Percentiles rank a stretch among this genome's conserved stretches.
phyloP scores from a whole-genome alignment of 2,797 vertebrate genomes.

The Aulostomus chinensis region DNA sequence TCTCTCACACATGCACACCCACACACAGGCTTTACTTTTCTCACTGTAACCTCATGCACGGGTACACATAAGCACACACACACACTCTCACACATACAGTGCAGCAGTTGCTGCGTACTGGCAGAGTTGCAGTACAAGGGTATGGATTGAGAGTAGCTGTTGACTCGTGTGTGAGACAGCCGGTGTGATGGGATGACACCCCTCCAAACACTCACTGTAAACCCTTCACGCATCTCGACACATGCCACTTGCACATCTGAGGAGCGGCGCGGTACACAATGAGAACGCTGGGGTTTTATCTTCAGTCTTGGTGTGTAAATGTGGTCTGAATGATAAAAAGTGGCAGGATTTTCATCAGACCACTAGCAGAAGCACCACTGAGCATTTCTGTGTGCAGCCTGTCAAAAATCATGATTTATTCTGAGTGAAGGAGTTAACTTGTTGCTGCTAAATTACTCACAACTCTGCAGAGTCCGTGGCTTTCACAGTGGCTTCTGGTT shows the following conservation, averaged over 20 bases:
- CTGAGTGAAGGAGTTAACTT: constrained; percentile 20
- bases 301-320: neutral
- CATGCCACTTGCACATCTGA: too few relatives aligned
- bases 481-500: constrained; percentile 33
- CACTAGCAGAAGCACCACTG: constrained; percentile 13
- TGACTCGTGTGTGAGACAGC: constrained; percentile 59
- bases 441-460: constrained; percentile 33
- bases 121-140: constrained; percentile 39
- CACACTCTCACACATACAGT: constrained; percentile 32
- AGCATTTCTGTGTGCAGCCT: constrained; percentile 4
- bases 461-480: constrained; percentile 1
- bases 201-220: constrained; percentile 31
- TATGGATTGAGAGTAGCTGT: constrained; percentile 48
- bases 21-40: constrained; percentile 49
- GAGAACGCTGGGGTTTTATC: too few relatives aligned
- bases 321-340: too few relatives aligned
- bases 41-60: constrained; percentile 29
- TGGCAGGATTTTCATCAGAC: constrained; percentile 10
- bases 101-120: constrained; percentile 24
- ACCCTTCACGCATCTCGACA: neutral
- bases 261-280: too few relatives aligned
- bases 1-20: constrained; percentile 10
- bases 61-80: constrained; percentile 19
- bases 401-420: constrained; percentile 21
- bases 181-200: constrained; percentile 34